Percentiles rank a stretch among this genome's conserved stretches.
Conservation (phyloP, 1,140 invertebrate species). For the Brachionus rubens region DNA sequence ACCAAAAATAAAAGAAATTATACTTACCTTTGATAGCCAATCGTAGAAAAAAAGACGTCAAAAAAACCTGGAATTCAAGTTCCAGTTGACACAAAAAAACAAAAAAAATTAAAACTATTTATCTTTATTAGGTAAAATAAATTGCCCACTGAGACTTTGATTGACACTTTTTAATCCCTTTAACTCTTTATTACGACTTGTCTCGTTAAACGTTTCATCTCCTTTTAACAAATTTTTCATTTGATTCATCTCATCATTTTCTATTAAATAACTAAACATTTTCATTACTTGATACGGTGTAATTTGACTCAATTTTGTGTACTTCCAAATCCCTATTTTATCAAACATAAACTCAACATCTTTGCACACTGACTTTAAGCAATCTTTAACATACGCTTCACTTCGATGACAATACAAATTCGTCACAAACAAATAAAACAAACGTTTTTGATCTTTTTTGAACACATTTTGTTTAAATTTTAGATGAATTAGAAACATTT, state of each 20-base stretch:
- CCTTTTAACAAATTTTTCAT: background rate
- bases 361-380: background rate
- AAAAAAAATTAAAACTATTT: background rate
- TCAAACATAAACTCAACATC: background rate
- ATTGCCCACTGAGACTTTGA: background rate
- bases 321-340: background rate
- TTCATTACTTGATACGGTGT: constrained; percentile 1
- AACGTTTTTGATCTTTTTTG: background rate
- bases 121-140: constrained; percentile 26
- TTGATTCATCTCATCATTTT: background rate
- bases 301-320: background rate
- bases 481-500: constrained; percentile 20
- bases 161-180: constrained; percentile 23
- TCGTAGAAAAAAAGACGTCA: too few relatives aligned
- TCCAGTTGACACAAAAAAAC: background rate
- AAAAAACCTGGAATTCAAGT: constrained; percentile 15
- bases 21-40: too few relatives aligned
- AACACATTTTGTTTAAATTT: constrained; percentile 11
- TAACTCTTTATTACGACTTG: background rate
- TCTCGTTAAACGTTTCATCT: background rate
- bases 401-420: background rate
- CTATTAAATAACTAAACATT: constrained; percentile 29
- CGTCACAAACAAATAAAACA: constrained; percentile 32
- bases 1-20: too few relatives aligned
- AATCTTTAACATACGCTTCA: constrained; percentile 1